A percentile compares a stretch with the other conserved stretches of the same genome.
These are phyloP conservation scores for Prorops nasuta DNA, from an alignment of 1,140 invertebrate species.

Conservation along the genomic window DNA sequence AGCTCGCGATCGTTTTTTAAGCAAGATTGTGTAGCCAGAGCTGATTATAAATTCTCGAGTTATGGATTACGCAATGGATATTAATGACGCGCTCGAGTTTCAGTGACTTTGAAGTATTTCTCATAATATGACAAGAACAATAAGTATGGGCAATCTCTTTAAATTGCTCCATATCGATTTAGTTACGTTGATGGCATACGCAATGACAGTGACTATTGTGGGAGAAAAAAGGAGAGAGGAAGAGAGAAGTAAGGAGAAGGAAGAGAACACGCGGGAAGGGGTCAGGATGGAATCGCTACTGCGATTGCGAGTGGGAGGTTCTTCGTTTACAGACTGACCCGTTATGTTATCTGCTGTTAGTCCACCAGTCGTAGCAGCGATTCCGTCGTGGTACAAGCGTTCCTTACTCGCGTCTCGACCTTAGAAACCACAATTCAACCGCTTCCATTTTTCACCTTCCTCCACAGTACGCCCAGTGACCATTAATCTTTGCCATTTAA, in stretches of 20 bases:
- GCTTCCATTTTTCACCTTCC: no score
- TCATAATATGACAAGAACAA: neutral
- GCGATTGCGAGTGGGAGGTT: slow-evolving; percentile 35
- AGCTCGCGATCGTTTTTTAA: no score
- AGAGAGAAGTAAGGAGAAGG: slow-evolving; percentile 13
- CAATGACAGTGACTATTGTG: slow-evolving; percentile 16
- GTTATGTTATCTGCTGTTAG: slow-evolving; percentile 50
- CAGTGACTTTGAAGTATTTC: neutral
- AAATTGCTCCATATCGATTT: no score
- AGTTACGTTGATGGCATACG: no score
- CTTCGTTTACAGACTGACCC: slow-evolving; percentile 36
- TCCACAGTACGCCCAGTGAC: no score
- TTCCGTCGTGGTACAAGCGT: slow-evolving; percentile 24
- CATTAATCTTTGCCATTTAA: no score
- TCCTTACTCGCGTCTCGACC: neutral
- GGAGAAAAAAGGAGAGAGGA: slow-evolving; percentile 20
- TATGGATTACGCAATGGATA: neutral
- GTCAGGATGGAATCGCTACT: slow-evolving; percentile 1
- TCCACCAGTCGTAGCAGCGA: slow-evolving; percentile 44
- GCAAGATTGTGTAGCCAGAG: no score
- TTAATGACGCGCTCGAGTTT: neutral
- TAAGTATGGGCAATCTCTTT: slow-evolving; percentile 16
- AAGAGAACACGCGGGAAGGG: neutral
- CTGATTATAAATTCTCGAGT: no score
- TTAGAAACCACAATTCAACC: no score